These are phyloP conservation scores for Muscicapa adusta DNA, from an alignment of 2,113 vertebrate genomes.

Conservation along the genomic window DNA sequence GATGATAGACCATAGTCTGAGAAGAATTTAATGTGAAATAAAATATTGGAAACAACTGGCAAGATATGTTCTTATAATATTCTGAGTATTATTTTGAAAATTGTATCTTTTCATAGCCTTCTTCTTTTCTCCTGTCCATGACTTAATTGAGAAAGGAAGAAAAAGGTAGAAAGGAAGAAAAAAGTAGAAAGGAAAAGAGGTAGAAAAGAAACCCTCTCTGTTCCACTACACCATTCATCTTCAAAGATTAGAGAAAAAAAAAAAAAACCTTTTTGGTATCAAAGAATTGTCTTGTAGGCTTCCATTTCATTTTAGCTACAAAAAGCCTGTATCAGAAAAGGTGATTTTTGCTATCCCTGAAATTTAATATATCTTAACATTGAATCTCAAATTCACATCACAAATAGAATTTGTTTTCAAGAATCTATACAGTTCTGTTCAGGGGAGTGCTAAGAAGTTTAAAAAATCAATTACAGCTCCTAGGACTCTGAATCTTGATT, in stretches of 20 bases:
- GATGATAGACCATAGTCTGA: background rate
- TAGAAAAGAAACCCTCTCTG: background rate
- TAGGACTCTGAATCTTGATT: background rate
- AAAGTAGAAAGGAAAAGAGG: background rate
- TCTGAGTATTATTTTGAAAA: background rate
- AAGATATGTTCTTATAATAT: background rate
- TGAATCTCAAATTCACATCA: background rate
- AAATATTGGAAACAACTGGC: background rate
- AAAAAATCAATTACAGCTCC: background rate
- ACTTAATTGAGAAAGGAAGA: background rate
- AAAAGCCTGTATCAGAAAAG: background rate
- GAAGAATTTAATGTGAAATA: background rate
- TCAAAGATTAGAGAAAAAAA: background rate
- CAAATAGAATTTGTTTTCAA: background rate
- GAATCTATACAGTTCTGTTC: background rate
- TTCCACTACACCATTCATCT: accelerated
- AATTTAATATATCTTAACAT: background rate
- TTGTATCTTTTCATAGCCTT: background rate
- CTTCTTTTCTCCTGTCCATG: background rate
- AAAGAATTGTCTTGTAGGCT: background rate
- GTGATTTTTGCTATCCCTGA: background rate
- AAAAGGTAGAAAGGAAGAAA: background rate
- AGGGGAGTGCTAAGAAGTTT: background rate
- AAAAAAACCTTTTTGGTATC: background rate
- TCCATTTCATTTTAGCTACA: background rate